Evolutionary conservation across 1,140 invertebrate genomes (phyloP).

Genomic region (Diplogasteroides magnus): DNA sequence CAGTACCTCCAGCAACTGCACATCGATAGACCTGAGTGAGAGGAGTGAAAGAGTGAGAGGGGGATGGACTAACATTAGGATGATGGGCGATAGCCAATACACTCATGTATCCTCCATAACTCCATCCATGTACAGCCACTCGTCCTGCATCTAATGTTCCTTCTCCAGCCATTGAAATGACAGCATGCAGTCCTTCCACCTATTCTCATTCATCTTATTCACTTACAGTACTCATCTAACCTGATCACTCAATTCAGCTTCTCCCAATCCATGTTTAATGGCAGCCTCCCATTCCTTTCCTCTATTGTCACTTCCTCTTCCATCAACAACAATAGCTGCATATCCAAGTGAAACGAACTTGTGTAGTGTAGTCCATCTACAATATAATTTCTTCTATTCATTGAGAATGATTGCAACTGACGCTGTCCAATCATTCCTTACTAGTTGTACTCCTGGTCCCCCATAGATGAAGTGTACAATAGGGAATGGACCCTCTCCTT

Average conservation of each 20-base stretch:
- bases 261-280: slow-evolving; percentile 81
- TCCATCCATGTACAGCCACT: slow-evolving; percentile 95
- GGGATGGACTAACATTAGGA: slow-evolving; percentile 26
- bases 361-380: slow-evolving; percentile 78
- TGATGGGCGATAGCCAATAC: slow-evolving; percentile 42
- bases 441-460: slow-evolving; percentile 92
- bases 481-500: slow-evolving; percentile 66
- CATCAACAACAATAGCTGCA: slow-evolving; percentile 89
- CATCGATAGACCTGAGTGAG: slow-evolving; percentile 33
- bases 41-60: not conserved
- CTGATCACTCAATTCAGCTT: slow-evolving; percentile 89
- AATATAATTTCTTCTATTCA: slow-evolving; percentile 12
- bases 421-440: slow-evolving; percentile 68
- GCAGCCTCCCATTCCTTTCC: slow-evolving; percentile 85
- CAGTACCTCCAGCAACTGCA: slow-evolving; percentile 89
- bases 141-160: slow-evolving; percentile 72
- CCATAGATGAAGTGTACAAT: slow-evolving; percentile 94
- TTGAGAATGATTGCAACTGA: slow-evolving; percentile 16
- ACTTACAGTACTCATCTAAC: not conserved
- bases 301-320: slow-evolving; percentile 83
- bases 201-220: not conserved
- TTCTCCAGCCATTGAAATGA: slow-evolving; percentile 71
- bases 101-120: slow-evolving; percentile 71
- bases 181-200: slow-evolving; percentile 80
- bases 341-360: slow-evolving; percentile 93